Conservation (phyloP, 2,888 invertebrate genomes). For the Phyllotreta cruciferae region DNA sequence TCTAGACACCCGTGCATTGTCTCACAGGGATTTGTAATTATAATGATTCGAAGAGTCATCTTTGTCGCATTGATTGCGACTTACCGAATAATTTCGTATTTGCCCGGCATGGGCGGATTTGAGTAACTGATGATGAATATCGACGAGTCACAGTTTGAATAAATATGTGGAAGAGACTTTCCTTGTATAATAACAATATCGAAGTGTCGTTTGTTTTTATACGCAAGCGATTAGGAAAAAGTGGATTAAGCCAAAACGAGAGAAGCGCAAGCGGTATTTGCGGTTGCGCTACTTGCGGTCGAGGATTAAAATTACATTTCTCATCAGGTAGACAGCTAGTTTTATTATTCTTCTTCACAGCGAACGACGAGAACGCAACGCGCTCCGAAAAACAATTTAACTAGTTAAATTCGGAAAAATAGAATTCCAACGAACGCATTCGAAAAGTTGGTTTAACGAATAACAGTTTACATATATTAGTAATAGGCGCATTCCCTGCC, state of each 20-base stretch:
- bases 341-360: no score
- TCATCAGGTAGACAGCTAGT: no score
- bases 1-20: constrained; percentile 45
- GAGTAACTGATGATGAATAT: constrained; percentile 8
- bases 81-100: constrained; percentile 16
- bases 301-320: no score
- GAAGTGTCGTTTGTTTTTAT: neutral
- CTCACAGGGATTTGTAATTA: constrained; percentile 42
- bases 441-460: constrained; percentile 41
- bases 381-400: no score
- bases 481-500: constrained; percentile 50
- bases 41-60: constrained; percentile 33
- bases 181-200: constrained; percentile 12
- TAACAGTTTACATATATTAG: constrained; percentile 59
- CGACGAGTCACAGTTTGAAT: neutral
- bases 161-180: constrained; percentile 3
- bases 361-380: no score
- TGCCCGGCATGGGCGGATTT: constrained; percentile 17
- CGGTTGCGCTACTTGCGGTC: no score
- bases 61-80: constrained; percentile 24
- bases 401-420: no score
- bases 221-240: neutral
- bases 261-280: neutral
- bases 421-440: no score
- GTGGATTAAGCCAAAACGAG: constrained; percentile 2